These are phyloP conservation scores for Myiozetetes cayanensis DNA, from an alignment of 2,113 vertebrate genomes.

Conservation along the genomic window DNA sequence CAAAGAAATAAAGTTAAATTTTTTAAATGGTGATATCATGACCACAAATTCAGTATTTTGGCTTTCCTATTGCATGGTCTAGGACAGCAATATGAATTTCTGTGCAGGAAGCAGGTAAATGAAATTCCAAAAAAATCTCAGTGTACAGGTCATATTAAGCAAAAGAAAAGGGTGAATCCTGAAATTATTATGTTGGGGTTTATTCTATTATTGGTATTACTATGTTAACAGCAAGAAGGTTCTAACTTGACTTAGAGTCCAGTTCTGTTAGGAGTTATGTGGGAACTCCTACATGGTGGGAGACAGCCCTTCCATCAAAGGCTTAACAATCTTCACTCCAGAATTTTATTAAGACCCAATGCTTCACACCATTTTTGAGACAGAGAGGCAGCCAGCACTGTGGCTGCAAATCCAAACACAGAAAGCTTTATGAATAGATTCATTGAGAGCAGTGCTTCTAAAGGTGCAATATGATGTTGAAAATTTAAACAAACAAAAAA, in stretches of 20 bases:
- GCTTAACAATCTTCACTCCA: slow-evolving; percentile 4
- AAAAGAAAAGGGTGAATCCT: background rate
- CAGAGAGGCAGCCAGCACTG: slow-evolving; percentile 39
- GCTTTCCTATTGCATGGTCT: background rate
- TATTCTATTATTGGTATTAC: background rate
- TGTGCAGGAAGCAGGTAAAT: background rate
- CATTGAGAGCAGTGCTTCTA: slow-evolving; percentile 31
- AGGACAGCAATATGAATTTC: background rate
- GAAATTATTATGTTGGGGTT: background rate
- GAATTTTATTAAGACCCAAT: slow-evolving; percentile 31
- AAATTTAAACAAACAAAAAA: background rate
- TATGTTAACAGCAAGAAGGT: background rate
- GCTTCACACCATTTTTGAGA: slow-evolving; percentile 36
- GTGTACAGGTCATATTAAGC: background rate
- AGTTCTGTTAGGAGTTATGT: background rate
- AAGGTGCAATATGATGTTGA: background rate
- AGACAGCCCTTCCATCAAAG: slow-evolving; percentile 14
- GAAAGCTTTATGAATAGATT: slow-evolving; percentile 54
- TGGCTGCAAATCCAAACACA: slow-evolving; percentile 50
- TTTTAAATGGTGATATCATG: background rate
- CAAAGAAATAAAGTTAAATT: background rate
- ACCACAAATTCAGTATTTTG: background rate
- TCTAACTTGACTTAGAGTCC: background rate
- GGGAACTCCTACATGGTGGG: background rate
- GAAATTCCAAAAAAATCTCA: background rate